phyloP scores from a whole-genome alignment of 2,113 vertebrate genomes.

The Podarcis raffonei region DNA sequence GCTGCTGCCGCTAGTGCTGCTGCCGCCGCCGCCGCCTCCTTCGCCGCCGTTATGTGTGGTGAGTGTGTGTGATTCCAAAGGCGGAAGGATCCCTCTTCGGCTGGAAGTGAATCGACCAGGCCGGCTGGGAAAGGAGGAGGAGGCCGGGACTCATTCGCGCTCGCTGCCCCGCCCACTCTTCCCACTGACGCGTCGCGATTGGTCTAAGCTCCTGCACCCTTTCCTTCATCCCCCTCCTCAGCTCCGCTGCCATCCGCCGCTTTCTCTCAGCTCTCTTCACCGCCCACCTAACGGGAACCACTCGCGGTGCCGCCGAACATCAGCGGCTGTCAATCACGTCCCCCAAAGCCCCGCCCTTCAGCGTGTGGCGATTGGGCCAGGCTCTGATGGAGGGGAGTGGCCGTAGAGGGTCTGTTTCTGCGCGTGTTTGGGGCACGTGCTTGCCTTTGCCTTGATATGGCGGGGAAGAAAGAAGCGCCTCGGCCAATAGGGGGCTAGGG shows the following conservation, averaged over 20 bases:
- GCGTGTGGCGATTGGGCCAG: conserved; percentile 18
- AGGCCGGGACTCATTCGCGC: not conserved
- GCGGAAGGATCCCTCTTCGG: conserved; percentile 24
- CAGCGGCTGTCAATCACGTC: conserved; percentile 23
- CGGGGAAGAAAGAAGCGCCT: not conserved
- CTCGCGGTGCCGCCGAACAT: not conserved
- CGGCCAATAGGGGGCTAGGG: not conserved
- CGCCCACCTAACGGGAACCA: not conserved
- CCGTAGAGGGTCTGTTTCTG: not conserved
- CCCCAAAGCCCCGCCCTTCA: not conserved
- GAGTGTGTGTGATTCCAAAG: not conserved
- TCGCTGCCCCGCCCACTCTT: not conserved
- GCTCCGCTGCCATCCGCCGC: not conserved
- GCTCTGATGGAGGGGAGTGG: not conserved
- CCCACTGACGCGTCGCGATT: conserved; percentile 28
- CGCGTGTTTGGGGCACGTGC: conserved; percentile 9
- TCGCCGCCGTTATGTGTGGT: accelerated
- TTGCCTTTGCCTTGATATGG: not conserved
- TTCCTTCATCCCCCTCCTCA: not conserved
- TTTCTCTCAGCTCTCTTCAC: not conserved
- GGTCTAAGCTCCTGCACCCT: not conserved
- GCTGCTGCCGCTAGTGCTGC: too few relatives aligned
- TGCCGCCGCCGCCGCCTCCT: too few relatives aligned
- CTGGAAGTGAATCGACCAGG: not conserved
- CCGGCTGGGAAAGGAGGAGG: not conserved